Base-by-base conservation (phyloP, 2,888 invertebrate genomes). In the Branchellion lobata region DNA sequence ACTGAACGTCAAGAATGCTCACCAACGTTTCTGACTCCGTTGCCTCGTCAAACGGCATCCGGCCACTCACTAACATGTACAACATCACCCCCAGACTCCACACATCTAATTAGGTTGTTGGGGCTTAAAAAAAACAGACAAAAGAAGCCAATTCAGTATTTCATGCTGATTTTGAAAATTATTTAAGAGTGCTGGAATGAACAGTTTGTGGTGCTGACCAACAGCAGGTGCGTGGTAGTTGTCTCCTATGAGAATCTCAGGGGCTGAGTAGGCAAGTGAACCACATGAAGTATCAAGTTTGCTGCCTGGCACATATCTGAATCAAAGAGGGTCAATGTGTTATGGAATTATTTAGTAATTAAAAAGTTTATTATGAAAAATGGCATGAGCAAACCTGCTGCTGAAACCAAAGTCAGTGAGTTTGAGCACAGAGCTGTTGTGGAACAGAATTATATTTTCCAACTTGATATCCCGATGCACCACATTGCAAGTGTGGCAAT, bases 1-100 rank as follows among this genome's bases (percentile, higher is more conserved):
- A 99, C 90, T 96, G 96, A 90, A 97, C 98, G 89, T 99, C 98
- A 94, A 99, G 95, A 83, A 99, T 99, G 94, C 96, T 97, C 36
- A 96, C 98, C 79, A 99, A 90, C 0, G 99, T 99, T 90, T 99
- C 99, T 85, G 96, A 96, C 88, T 99, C 99, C 88, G 97, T 99
- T 40, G 97, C 96, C 90, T 98, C 98, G 89, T 97, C 96, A 88
- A 99, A 99, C 5, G 99, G 99, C 57, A 97, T 93, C 87, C 94
- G 93, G 5, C 99, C 99, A 88, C 95, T 95, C 8, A 98, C 97
- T 85, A 99, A 90, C 97, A 99, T 99, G 89, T 94, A 99, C 68
- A 99, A 90, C 86, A 99, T 97, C 24, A 99, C 98, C 80, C 99
- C 99, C 80, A 99, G 90, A 3, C 96, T 97, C 99, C 99, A 99